Conservation (phyloP, 2,888 invertebrate genomes). For the Scelioninae gen. 1 region DNA sequence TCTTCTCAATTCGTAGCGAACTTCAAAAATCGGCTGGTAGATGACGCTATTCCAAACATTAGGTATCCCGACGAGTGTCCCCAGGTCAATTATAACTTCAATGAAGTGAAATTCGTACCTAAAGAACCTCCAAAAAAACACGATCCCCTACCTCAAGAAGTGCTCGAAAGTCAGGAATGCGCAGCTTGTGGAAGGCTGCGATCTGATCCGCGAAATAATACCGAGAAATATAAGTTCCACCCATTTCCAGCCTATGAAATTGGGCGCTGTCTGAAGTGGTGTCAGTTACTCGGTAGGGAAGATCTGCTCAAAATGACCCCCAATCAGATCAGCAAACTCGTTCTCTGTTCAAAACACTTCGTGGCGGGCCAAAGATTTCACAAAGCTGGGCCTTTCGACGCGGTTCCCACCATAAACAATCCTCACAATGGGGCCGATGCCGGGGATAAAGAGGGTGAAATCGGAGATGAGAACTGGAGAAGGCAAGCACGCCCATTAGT, state of each 20-base stretch:
- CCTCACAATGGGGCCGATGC: slow-evolving; percentile 6
- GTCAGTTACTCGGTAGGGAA: slow-evolving; percentile 82
- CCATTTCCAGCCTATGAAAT: slow-evolving; percentile 83
- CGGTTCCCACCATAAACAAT: slow-evolving; percentile 79
- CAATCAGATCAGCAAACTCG: slow-evolving; percentile 82
- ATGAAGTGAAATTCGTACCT: slow-evolving; percentile 51
- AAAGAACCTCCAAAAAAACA: slow-evolving; percentile 75
- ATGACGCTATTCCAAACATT: slow-evolving; percentile 81
- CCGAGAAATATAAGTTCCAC: slow-evolving; percentile 82
- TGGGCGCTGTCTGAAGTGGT: slow-evolving; percentile 82
- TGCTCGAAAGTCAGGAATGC: slow-evolving; percentile 82
- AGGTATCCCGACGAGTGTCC: slow-evolving; percentile 74
- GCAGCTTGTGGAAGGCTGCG: slow-evolving; percentile 82
- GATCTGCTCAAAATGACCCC: slow-evolving; percentile 83
- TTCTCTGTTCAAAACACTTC: slow-evolving; percentile 82
- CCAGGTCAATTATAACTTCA: slow-evolving; percentile 70
- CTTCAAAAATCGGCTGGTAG: slow-evolving; percentile 77
- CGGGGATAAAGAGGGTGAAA: slow-evolving; percentile 64
- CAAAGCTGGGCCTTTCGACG: slow-evolving; percentile 81
- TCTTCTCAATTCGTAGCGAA: slow-evolving; percentile 79
- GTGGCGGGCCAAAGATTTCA: slow-evolving; percentile 81
- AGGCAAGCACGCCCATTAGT: slow-evolving; percentile 78
- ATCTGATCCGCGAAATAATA: slow-evolving; percentile 80
- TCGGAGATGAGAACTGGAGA: slow-evolving; percentile 68
- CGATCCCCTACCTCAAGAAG: slow-evolving; percentile 77